Base-by-base conservation (phyloP, 2,113 vertebrate genomes). In the Petroica traversi region DNA sequence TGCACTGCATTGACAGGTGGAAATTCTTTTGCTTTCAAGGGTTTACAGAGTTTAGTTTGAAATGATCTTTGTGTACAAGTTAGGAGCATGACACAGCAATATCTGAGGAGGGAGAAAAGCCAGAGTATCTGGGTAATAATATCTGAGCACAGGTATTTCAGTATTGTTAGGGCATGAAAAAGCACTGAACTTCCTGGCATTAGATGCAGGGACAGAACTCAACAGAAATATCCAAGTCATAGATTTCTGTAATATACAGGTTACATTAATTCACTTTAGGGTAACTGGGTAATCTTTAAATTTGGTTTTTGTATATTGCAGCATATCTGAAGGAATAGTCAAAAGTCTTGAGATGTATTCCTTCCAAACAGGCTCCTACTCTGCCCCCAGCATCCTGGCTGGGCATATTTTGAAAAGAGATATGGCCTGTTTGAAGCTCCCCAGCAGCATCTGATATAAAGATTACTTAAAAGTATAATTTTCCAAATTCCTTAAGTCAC, bases 141-240 rank as follows among this genome's bases (percentile, higher is more conserved):
- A 41, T 0, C 87, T 57, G 18, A 68, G 40, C 40, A 11, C 0
- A 0, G 69, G 12, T 54, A 14, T 34, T 58, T 46, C 8, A 3
- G 51, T 26, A 11, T 0, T 9, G 6, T 8, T 5, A 58, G 51
- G 40, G 33, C 57, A 71, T 48, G 29, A 40, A 51, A 93, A 90
- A 68, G 28, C 71, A 48, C 48, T 10, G 1, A n/a, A 33, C n/a
- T 29, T 58, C 9, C 25, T 34, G n/a, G 24, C 1, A 0, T n/a
- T 34, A 71, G 8, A 76, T 4, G 11, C 34, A 80, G 24, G 18
- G 19, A 52, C 34, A 34, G 8, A n/a, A 3, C 17, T 19, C 55
- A n/a, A 2, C 5, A n/a, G 29, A 34, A 52, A 8, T 15, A 38
- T 2, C 6, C 2, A 1, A 33, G 20, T 33, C 51, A 46, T 0